A percentile compares a stretch with the other conserved stretches of the same genome.
Conservation (phyloP, 2,888 invertebrate genomes). For the Thecophora atra region DNA sequence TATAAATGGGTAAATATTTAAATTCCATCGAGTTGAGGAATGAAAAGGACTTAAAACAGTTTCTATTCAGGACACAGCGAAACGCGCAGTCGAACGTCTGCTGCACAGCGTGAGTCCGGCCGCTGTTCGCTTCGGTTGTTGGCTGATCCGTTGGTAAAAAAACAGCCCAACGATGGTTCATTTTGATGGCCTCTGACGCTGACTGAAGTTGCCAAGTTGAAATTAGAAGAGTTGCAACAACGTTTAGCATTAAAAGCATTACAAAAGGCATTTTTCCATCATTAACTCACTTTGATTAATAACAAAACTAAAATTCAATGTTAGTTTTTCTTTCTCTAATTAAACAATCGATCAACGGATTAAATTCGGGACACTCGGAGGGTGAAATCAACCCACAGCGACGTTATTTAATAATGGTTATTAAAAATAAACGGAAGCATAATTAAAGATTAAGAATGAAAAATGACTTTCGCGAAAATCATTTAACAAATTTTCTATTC, state of each 20-base stretch:
- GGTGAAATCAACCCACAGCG: too few species aligned
- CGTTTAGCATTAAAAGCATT: too few species aligned
- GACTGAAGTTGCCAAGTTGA: background rate
- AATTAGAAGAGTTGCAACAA: background rate
- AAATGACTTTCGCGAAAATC: background rate
- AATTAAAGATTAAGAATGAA: background rate
- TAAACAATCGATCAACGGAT: too few species aligned
- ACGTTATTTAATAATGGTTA: too few species aligned
- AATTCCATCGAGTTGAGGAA: background rate
- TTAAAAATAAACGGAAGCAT: background rate
- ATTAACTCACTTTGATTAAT: too few species aligned
- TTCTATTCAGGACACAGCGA: background rate
- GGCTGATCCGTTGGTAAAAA: background rate
- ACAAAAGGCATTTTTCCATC: too few species aligned
- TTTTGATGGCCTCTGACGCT: background rate
- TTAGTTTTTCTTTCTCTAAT: too few species aligned
- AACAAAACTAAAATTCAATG: too few species aligned
- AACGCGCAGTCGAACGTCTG: background rate
- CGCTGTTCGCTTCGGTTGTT: conserved; percentile 22
- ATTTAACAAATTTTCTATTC: too few species aligned
- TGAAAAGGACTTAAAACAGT: background rate
- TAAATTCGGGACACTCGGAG: too few species aligned
- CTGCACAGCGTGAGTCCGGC: conserved; percentile 34
- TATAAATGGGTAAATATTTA: conserved; percentile 13
- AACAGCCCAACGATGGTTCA: background rate